phyloP scores from a whole-genome alignment of 1,140 invertebrate species.

The Zelostemma sp. region DNA sequence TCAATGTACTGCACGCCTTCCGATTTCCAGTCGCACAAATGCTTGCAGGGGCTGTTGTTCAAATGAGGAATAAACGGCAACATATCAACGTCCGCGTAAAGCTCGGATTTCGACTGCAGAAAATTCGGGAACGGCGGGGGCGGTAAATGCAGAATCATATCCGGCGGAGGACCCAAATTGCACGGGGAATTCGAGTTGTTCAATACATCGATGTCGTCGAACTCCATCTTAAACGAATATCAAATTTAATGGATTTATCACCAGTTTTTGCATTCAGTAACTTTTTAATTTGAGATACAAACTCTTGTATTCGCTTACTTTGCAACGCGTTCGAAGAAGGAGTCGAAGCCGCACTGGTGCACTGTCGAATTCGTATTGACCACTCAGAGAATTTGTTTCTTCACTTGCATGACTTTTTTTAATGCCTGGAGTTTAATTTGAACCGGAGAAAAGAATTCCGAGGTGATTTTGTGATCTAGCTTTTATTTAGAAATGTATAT shows the following conservation, averaged over 20 bases:
- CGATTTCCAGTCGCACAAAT: conserved; percentile 69
- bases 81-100: conserved; percentile 53
- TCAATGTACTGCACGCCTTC: conserved; percentile 81
- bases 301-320: too few relatives aligned
- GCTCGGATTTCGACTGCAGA: conserved; percentile 69
- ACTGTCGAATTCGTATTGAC: too few relatives aligned
- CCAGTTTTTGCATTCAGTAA: conserved; percentile 3
- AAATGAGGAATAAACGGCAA: conserved; percentile 51
- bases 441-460: too few relatives aligned
- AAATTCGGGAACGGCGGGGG: conserved; percentile 83
- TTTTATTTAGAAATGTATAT: conserved; percentile 24
- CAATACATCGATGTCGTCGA: conserved; percentile 47
- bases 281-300: too few relatives aligned
- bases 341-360: too few relatives aligned
- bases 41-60: conserved; percentile 65
- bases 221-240: conserved; percentile 17
- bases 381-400: too few relatives aligned
- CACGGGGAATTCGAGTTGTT: conserved; percentile 64
- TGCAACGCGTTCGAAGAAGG: too few relatives aligned
- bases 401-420: too few relatives aligned
- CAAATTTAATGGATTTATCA: conserved; percentile 2
- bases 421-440: too few relatives aligned
- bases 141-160: conserved; percentile 83
- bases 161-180: conserved; percentile 83
- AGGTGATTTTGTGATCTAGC: conserved; percentile 2